Conservation (phyloP, 1,140 invertebrate species). For the Eufriesea mexicana region DNA sequence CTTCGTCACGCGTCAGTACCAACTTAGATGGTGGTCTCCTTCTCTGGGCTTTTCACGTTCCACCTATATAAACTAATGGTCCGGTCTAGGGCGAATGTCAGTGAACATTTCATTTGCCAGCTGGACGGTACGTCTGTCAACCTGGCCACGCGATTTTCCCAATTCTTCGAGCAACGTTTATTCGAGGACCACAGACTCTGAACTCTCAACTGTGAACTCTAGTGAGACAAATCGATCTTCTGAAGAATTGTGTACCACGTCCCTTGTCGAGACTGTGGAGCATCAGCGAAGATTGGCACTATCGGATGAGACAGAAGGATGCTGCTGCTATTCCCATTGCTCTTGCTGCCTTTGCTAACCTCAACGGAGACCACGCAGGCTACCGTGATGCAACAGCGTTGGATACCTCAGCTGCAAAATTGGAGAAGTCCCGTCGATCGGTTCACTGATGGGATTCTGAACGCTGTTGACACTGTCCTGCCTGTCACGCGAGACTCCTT, state of each 20-base stretch:
- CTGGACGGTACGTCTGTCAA: background rate
- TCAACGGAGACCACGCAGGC: slow-evolving; percentile 37
- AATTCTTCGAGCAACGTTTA: too few relatives aligned
- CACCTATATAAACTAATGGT: slow-evolving; percentile 78
- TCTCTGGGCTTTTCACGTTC: slow-evolving; percentile 65
- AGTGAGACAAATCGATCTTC: background rate
- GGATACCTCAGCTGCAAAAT: slow-evolving; percentile 1
- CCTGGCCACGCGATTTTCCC: too few relatives aligned
- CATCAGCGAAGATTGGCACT: background rate
- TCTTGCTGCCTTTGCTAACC: slow-evolving; percentile 45
- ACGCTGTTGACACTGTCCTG: slow-evolving; percentile 60
- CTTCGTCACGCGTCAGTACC: slow-evolving; percentile 78
- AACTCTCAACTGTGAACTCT: background rate
- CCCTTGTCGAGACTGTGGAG: background rate
- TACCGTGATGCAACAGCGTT: slow-evolving; percentile 9
- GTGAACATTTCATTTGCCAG: slow-evolving; percentile 64
- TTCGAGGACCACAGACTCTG: background rate
- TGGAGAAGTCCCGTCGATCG: slow-evolving; percentile 36
- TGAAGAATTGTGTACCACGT: background rate
- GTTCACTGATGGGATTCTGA: slow-evolving; percentile 63
- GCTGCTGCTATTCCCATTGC: slow-evolving; percentile 39
- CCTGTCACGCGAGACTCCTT: slow-evolving; percentile 31
- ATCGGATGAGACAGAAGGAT: slow-evolving; percentile 47
- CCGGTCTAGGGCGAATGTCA: slow-evolving; percentile 56
- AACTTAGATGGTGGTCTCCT: slow-evolving; percentile 73